Conservation (phyloP, 37 sponge, comb jelly and placozoan species). For the Bolinopsis microptera region DNA sequence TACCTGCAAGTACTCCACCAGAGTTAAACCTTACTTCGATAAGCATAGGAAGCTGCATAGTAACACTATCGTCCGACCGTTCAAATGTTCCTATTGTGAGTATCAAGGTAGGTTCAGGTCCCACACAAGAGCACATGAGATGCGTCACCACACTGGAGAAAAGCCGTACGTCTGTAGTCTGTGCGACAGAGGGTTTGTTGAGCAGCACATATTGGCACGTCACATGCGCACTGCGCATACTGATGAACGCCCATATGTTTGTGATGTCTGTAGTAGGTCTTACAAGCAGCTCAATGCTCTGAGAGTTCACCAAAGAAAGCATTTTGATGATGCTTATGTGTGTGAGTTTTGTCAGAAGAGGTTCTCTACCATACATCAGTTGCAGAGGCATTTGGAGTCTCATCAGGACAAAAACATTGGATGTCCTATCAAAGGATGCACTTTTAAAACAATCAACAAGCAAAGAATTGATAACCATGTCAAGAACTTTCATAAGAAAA, state of each 20-base stretch:
- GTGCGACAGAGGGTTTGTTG: constrained; percentile 64
- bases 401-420: constrained; percentile 57
- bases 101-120: constrained; percentile 63
- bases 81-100: constrained; percentile 52
- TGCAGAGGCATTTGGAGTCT: constrained; percentile 43
- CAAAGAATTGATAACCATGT: constrained; percentile 53
- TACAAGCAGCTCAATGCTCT: constrained; percentile 60
- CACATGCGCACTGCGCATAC: constrained; percentile 63
- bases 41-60: constrained; percentile 42
- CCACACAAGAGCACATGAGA: constrained; percentile 65
- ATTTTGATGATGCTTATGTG: constrained; percentile 63
- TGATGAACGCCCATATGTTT: constrained; percentile 61
- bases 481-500: constrained; percentile 44
- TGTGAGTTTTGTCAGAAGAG: constrained; percentile 65
- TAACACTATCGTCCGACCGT: constrained; percentile 52
- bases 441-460: constrained; percentile 42
- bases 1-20: constrained; percentile 53
- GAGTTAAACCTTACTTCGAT: constrained; percentile 49
- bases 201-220: constrained; percentile 43
- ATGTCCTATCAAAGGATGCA: constrained; percentile 50
- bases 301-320: constrained; percentile 63
- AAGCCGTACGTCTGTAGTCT: constrained; percentile 59
- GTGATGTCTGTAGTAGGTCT: constrained; percentile 53
- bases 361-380: constrained; percentile 58
- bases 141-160: constrained; percentile 63